Base-by-base conservation (phyloP, 2,888 invertebrate species). In the Neoitamus cyanurus region DNA sequence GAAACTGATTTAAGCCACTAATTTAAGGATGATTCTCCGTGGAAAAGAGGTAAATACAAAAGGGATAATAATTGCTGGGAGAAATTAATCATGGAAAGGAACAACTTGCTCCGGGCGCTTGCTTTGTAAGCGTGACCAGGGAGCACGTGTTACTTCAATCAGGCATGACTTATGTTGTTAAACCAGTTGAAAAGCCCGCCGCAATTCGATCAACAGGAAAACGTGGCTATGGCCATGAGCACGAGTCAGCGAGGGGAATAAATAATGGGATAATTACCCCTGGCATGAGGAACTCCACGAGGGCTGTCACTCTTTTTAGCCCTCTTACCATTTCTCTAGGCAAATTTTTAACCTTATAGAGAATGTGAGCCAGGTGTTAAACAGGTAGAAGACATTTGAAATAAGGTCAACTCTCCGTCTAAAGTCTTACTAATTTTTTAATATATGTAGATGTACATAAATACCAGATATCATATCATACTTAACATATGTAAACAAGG, bases 81-180 rank as follows among this genome's bases (percentile, higher is more conserved):
- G 70, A 30, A 58, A 70, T 70, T 70, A 70, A 70, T 70, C 70
- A 70, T 30, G 30, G 70, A 30, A 70, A 30, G 31, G 30, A 70
- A 70, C 70, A 70, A 70, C 70, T 30, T 31, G 70, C 70, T n/a
- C 30, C 31, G 30, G 13, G 30, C n/a, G 31, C 70, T 31, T 70
- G 70, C 30, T 70, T 30, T 70, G n/a, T 6, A 70, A 70, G 70
- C 70, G 70, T 70, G 70, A 70, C 70, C 70, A 70, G 13, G 70
- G 31, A 70, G 70, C 70, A 70, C 70, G 70, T 70, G 70, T 70
- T 70, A n/a, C 70, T 70, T 30, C 70, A 30, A 70, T 70, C 70
- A 70, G 70, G 70, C 70, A 70, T 70, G 31, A 31, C 31, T 70
- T 70, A 70, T 4, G 70, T 70, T 70, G 70, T 70, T 70, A 70